Percentiles rank a stretch among this genome's conserved stretches.
Conservation (phyloP, 1,140 invertebrate genomes). For the Magallana ariakensis region DNA sequence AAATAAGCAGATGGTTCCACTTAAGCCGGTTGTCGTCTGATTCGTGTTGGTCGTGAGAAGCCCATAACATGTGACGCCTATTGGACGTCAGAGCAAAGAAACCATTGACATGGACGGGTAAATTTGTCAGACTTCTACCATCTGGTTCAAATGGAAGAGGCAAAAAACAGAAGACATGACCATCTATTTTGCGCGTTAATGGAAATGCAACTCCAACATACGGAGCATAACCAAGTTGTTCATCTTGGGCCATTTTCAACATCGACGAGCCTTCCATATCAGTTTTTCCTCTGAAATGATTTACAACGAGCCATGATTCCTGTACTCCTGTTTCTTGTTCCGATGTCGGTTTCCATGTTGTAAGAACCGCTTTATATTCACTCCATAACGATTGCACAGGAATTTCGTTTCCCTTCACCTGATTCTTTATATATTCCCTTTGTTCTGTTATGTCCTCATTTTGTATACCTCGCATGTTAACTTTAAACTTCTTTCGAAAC, state of each 20-base stretch:
- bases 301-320: conserved; percentile 55
- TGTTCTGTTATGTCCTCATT: neutral
- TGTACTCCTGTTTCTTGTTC: neutral
- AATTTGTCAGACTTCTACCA: conserved; percentile 63
- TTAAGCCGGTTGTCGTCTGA: conserved; percentile 63
- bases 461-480: neutral
- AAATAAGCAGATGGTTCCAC: conserved; percentile 72
- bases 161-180: conserved; percentile 75
- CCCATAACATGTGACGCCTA: conserved; percentile 73
- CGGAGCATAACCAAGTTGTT: conserved; percentile 62
- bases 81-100: conserved; percentile 75
- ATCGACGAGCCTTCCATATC: conserved; percentile 47
- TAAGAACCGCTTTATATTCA: conserved; percentile 11
- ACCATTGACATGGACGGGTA: conserved; percentile 76
- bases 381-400: neutral
- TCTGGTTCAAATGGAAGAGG: conserved; percentile 69
- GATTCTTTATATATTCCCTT: neutral
- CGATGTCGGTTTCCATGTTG: neutral
- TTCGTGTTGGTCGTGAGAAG: conserved; percentile 60
- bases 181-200: conserved; percentile 46
- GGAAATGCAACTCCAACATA: conserved; percentile 71
- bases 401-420: neutral
- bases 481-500: neutral
- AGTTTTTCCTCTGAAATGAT: conserved; percentile 51
- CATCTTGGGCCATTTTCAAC: conserved; percentile 52